Evolutionary conservation across 2,888 invertebrate genomes (phyloP), one percentile per base, ranked within the genome.

Genomic region (Phaonia tiefii): DNA sequence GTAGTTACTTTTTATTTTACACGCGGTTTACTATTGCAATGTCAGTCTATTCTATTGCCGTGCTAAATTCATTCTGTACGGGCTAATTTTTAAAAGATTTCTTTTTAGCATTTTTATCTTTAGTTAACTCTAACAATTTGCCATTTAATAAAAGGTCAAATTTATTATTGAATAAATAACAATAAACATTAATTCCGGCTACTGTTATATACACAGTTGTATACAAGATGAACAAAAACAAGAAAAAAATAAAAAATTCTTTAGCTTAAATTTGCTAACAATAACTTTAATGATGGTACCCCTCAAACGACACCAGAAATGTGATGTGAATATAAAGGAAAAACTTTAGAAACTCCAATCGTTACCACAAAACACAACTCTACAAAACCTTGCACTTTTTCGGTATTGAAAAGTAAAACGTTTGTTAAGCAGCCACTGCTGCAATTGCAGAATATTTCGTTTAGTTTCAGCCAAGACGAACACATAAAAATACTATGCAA

Each of bases 401-500:
- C 11, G 2, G 13, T 20, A 46, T 44, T 58, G 37, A 15, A 26
- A 3, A 31, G 31, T 17, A 71, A 58, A 15, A 63, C 15, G n/a
- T 17, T 26, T 65, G n/a, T 26, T 26, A 69, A 66, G 20, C 20
- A 26, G 67, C 3, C 31, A 31, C 31, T 8, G n/a, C n/a, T n/a
- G 39, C 56, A 76, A 75, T 69, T 67, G 63, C 63, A 71, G 56
- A 46, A 56, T 49, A 39, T 65, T 79, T 66, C 26, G n/a, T 67
- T 39, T 69, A 7, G 39, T 5, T 13, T 13, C 17, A n/a, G 26
- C 60, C 26, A 39, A 42, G 20, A 69, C 37, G 39, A 51, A 69
- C 49, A n/a, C 58, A 66, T 44, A 1, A 54, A 54, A 54, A 54
- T 88, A 85, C 87, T 86, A 84, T 22, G 25, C 65, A 86, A 87